Evolutionary conservation across 2,113 vertebrate species (phyloP).

Genomic region (Anoplopoma fimbria): DNA sequence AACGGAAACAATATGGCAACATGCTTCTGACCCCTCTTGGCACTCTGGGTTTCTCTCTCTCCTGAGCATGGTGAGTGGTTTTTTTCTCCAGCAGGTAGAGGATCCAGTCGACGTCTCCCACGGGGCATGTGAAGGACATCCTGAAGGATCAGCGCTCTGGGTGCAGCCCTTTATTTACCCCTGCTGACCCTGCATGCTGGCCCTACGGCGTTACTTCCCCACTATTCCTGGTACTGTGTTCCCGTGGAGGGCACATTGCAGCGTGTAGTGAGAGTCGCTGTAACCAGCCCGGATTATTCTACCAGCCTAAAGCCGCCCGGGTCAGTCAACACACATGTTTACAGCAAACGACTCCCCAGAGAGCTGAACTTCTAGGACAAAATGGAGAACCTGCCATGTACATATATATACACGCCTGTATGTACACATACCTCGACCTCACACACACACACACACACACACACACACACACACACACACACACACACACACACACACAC

Average conservation of each 20-base stretch:
- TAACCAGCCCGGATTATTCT: conserved; percentile 59
- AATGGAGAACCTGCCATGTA: conserved; percentile 1
- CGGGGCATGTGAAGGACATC: conserved; percentile 72
- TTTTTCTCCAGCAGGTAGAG: conserved; percentile 52
- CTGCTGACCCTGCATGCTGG: conserved; percentile 66
- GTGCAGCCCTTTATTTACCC: conserved; percentile 69
- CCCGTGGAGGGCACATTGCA: conserved; percentile 14
- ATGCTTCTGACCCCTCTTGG: not conserved
- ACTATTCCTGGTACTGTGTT: conserved; percentile 52
- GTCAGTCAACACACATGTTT: conserved; percentile 72
- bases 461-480: not conserved
- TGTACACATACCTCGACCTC: not conserved
- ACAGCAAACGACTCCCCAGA: conserved; percentile 61
- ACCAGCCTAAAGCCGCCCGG: conserved; percentile 39
- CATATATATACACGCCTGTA: not conserved
- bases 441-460: too few relatives aligned
- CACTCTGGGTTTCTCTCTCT: not conserved
- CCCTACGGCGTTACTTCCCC: conserved; percentile 32
- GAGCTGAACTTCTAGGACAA: conserved; percentile 54
- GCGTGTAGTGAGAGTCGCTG: conserved; percentile 16
- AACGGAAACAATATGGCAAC: not conserved
- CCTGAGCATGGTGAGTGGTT: not conserved
- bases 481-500: not conserved
- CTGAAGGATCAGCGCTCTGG: conserved; percentile 32
- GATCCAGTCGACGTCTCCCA: conserved; percentile 16